Evolutionary conservation across 2,797 vertebrate genomes (phyloP), one percentile per base, ranked within the genome.

Genomic region (Ciconia nigra): DNA sequence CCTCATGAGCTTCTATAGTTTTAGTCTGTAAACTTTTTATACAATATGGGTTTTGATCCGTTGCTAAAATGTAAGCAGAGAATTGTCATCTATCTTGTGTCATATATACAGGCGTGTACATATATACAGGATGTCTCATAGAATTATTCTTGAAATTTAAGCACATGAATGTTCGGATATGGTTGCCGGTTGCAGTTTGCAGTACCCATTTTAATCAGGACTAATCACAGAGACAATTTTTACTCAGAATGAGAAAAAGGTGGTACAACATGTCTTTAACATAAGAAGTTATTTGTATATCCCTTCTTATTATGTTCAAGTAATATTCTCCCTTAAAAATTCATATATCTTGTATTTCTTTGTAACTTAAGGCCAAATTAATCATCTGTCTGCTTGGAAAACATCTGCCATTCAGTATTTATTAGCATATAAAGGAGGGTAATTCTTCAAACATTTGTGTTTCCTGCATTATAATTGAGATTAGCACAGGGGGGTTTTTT

Each of bases 401-500:
- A 94, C 81, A 92, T 91, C 96, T 97, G 69, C 29, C 84, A 95
- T 94, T 94, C 55, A 94, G 61, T 78, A 96, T 81, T 95, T 84
- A 90, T 91, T 95, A 95, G 72, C 54, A 95, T 79, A 91, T n/a
- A 90, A 83, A 89, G 42, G 7, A 83, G 61, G 46, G 11, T 49
- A 89, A 51, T 72, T 84, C 81, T 90, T 81, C 69, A 66, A 81
- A 78, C 83, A 42, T 54, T 94, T 90, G 59, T 82, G 33, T 59
- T 76, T 91, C 33, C 31, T 65, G 41, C 83, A 69, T 81, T 94
- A 63, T 57, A 76, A 71, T 65, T 65, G 80, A 76, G 44, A 93
- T 87, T 78, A 91, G 15, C 8, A 13, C 4, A 15, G 42, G 15
- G 9, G 41, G 11, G 5, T 13, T 49, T 35, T 58, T 91, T 72